Evolutionary conservation across 2,888 invertebrate genomes (phyloP), one percentile per base, ranked within the genome.

Genomic region (Cephus spinipes): DNA sequence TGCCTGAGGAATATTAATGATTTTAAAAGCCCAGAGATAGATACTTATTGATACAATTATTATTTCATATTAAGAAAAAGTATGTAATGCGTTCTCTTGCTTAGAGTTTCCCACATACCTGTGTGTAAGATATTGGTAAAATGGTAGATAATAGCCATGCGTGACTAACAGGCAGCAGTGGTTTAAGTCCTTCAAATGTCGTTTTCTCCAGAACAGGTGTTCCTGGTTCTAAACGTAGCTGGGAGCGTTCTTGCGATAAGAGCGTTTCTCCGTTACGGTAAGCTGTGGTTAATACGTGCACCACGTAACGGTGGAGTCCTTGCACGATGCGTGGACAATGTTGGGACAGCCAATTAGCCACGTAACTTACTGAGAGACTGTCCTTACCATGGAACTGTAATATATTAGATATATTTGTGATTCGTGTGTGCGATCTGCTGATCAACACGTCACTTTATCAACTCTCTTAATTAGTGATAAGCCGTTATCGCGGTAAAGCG

Each of bases 281-380:
- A 1, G 94, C 93, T 9, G 94, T 94, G 4, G 94, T 94, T 76
- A 95, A 88, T 35, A 93, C 92, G 85, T 94, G 94, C 12, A 94
- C 92, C 31, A 94, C 92, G 84, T 93, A 96, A 90, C 95, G 94
- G 90, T 97, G 97, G 34, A 97, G 93, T 4, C 96, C 95, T 78
- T 95, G 93, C 71, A 97, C 93, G 71, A 97, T 92, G 73, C 97
- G 93, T 69, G 96, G 96, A 80, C 96, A 95, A 92, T 97, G 95
- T 82, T 95, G 94, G 86, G 94, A 94, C 34, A 97, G 93, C 97
- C 97, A 97, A 89, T 97, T 96, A 76, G 95, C 94, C 79, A 97
- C 95, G 89, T 94, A 97, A 79, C 95, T 95, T 33, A 95, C 92
- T 76, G 96, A 96, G 83, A 97, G 93, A 74, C 93, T 93, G 80